Evolutionary conservation across 2,888 invertebrate genomes (phyloP).

Genomic region (Cosmopolites sordidus): DNA sequence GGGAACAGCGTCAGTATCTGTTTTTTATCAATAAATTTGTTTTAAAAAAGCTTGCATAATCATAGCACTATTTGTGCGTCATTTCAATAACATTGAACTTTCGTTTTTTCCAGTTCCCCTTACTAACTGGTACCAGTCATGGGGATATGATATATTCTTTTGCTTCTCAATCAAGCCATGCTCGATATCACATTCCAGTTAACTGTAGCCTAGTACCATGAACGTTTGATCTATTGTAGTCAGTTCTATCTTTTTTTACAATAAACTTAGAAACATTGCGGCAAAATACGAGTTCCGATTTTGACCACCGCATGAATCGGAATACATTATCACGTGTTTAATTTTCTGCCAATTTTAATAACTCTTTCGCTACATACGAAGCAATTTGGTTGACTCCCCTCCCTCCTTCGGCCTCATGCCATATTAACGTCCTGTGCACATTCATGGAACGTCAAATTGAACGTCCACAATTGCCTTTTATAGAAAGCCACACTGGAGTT

Average conservation of each 20-base stretch:
- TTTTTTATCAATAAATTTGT: neutral
- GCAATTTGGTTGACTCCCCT: slow-evolving; percentile 15
- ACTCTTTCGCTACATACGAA: slow-evolving; percentile 1
- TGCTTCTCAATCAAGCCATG: slow-evolving; percentile 20
- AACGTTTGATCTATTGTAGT: slow-evolving; percentile 23
- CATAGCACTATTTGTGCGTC: too few relatives aligned
- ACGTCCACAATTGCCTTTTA: slow-evolving; percentile 20
- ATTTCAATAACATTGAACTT: too few relatives aligned
- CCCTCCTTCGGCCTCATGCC: slow-evolving; percentile 14
- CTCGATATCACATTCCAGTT: slow-evolving; percentile 23
- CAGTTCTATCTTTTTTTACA: slow-evolving; percentile 8
- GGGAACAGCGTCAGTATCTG: neutral
- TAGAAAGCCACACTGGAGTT: slow-evolving; percentile 10
- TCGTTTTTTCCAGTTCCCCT: slow-evolving; percentile 9
- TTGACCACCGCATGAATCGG: slow-evolving; percentile 17
- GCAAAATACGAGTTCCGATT: slow-evolving; percentile 15
- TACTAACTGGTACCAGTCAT: slow-evolving; percentile 19
- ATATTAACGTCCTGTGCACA: slow-evolving; percentile 13
- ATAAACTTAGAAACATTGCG: slow-evolving; percentile 17
- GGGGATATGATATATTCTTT: slow-evolving; percentile 21
- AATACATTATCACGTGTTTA: too few relatives aligned
- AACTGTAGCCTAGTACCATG: slow-evolving; percentile 21
- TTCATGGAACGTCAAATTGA: slow-evolving; percentile 10
- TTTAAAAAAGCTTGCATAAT: neutral
- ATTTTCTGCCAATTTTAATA: slow-evolving; percentile 9